Conservation (phyloP, 2,113 vertebrate species). For the Pseudopodoces humilis region DNA sequence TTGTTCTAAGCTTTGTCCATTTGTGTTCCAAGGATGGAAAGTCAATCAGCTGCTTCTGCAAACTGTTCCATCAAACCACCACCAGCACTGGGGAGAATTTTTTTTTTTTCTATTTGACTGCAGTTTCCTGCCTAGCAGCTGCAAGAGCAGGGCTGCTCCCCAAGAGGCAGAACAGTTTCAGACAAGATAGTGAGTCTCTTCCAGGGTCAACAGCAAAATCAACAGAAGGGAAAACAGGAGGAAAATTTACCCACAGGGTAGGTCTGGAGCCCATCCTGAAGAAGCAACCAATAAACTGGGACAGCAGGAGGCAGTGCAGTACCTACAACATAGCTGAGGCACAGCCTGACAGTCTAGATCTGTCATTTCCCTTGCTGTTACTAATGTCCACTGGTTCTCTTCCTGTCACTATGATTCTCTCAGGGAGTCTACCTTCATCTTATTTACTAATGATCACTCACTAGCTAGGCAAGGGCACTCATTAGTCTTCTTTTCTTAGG, state of each 20-base stretch:
- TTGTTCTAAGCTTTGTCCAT: background rate
- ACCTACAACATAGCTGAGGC: background rate
- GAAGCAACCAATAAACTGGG: background rate
- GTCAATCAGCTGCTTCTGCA: background rate
- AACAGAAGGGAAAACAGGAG: background rate
- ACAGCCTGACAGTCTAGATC: background rate
- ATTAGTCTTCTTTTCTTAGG: background rate
- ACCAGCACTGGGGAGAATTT: background rate
- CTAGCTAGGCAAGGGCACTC: background rate
- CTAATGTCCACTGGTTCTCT: background rate
- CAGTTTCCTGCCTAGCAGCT: background rate
- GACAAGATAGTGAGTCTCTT: background rate
- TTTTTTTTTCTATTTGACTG: background rate
- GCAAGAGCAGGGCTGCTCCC: background rate
- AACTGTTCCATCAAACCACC: background rate
- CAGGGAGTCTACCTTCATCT: background rate
- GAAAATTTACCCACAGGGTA: background rate
- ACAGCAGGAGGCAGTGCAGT: background rate
- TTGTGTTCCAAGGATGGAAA: background rate
- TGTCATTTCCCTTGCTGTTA: background rate
- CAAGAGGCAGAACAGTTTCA: background rate
- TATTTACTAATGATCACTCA: background rate
- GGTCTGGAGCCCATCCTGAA: background rate
- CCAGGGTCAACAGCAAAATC: background rate
- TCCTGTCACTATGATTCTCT: background rate